These are phyloP conservation scores for Euleptes europaea DNA, from an alignment of 2,113 vertebrate genomes.

Conservation along the genomic window DNA sequence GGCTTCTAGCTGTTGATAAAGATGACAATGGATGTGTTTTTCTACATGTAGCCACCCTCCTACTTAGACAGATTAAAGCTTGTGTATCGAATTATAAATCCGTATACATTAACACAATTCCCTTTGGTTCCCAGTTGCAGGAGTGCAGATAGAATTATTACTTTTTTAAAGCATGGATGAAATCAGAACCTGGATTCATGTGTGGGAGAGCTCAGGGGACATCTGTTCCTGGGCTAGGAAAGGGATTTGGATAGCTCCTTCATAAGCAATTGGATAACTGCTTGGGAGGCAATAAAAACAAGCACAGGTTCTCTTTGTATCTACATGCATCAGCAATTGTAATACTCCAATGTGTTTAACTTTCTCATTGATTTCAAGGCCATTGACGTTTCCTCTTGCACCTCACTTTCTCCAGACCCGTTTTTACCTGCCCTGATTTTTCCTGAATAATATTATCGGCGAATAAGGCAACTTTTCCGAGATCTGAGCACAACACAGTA, in stretches of 20 bases:
- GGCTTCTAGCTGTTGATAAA: not conserved
- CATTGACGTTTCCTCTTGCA: not conserved
- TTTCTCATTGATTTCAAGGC: not conserved
- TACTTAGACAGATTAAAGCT: not conserved
- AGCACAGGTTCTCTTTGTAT: rapidly evolving
- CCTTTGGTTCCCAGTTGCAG: rapidly evolving
- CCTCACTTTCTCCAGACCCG: not conserved
- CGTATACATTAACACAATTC: not conserved
- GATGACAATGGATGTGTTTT: not conserved
- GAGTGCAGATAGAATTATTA: rapidly evolving
- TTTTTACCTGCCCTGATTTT: not conserved
- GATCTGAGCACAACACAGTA: not conserved
- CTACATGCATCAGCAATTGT: not conserved
- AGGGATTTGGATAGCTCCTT: not conserved
- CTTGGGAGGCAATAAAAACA: not conserved
- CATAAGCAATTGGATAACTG: not conserved
- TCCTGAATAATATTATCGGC: not conserved
- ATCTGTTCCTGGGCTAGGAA: not conserved
- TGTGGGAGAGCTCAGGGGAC: not conserved
- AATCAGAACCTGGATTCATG: not conserved
- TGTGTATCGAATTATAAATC: not conserved
- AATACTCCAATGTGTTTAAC: not conserved
- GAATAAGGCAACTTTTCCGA: not conserved
- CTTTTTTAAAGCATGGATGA: not conserved
- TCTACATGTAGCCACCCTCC: rapidly evolving